These are phyloP conservation scores for Ernsta delagoae DNA, from an alignment of 2,888 invertebrate species.

Conservation along the genomic window DNA sequence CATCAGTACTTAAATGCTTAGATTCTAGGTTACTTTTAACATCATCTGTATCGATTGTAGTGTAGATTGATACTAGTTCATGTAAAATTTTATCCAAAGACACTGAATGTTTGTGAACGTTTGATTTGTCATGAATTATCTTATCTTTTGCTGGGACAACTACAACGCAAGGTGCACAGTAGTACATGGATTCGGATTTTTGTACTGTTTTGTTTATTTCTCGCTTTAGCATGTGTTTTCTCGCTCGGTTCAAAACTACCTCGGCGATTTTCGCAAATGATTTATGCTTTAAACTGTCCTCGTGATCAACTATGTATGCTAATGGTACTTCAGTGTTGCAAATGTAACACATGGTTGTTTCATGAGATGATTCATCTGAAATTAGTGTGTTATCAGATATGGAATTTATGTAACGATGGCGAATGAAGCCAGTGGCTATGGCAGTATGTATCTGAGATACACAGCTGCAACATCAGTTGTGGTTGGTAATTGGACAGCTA, in stretches of 20 bases:
- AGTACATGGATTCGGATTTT: slow-evolving; percentile 41
- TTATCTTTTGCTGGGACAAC: slow-evolving; percentile 41
- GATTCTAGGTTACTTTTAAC: background rate
- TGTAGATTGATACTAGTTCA: slow-evolving; percentile 43
- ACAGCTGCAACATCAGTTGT: no score
- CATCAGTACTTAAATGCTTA: background rate
- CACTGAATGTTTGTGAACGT: slow-evolving; percentile 45
- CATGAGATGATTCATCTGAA: slow-evolving; percentile 17
- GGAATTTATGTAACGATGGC: no score
- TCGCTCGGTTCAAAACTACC: slow-evolving; percentile 46
- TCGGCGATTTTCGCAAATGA: slow-evolving; percentile 47
- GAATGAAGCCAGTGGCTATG: no score
- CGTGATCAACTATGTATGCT: slow-evolving; percentile 47
- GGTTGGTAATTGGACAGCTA: no score
- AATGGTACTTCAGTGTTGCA: slow-evolving; percentile 53
- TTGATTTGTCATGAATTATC: slow-evolving; percentile 44
- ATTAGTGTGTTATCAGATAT: no score
- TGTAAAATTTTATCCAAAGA: slow-evolving; percentile 44
- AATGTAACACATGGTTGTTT: slow-evolving; percentile 48
- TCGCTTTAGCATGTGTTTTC: slow-evolving; percentile 42
- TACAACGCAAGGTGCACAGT: slow-evolving; percentile 48
- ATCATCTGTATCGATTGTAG: slow-evolving; percentile 16
- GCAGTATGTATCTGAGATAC: no score
- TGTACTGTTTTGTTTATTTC: slow-evolving; percentile 2
- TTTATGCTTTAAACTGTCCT: slow-evolving; percentile 48